Conservation (phyloP, 2,888 invertebrate species). For the Erebia ligea region DNA sequence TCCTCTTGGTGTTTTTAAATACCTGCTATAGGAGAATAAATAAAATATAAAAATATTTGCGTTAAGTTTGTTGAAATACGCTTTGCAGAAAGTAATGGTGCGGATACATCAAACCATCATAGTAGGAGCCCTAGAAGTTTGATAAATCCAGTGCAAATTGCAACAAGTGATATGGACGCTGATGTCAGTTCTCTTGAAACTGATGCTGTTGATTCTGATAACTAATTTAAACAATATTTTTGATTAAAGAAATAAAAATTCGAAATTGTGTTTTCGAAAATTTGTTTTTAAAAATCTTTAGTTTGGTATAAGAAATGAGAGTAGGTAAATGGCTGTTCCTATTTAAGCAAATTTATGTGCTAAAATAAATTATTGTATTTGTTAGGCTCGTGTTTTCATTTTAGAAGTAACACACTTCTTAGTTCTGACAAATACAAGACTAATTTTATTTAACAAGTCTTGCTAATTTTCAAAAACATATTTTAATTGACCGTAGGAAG, state of each 20-base stretch:
- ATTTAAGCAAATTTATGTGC: neutral
- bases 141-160: slow-evolving; percentile 19
- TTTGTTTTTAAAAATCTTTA: neutral
- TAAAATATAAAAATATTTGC: neutral
- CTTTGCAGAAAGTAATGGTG: slow-evolving; percentile 31
- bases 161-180: slow-evolving; percentile 64
- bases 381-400: neutral
- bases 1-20: neutral
- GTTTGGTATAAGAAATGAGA: neutral
- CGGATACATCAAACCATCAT: slow-evolving; percentile 19
- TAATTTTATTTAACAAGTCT: no score
- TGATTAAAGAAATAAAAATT: neutral
- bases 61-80: neutral
- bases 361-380: slow-evolving; percentile 29
- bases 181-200: slow-evolving; percentile 73
- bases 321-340: neutral
- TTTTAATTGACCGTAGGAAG: no score
- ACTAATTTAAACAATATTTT: slow-evolving; percentile 39
- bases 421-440: neutral
- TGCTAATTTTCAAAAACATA: no score
- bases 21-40: neutral
- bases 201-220: slow-evolving; percentile 64
- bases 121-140: slow-evolving; percentile 21
- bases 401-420: neutral
- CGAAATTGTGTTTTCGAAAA: neutral